Evolutionary conservation across 2,888 invertebrate species (phyloP), one percentile per base, ranked within the genome.

Genomic region (Allophyes oxyacanthae): DNA sequence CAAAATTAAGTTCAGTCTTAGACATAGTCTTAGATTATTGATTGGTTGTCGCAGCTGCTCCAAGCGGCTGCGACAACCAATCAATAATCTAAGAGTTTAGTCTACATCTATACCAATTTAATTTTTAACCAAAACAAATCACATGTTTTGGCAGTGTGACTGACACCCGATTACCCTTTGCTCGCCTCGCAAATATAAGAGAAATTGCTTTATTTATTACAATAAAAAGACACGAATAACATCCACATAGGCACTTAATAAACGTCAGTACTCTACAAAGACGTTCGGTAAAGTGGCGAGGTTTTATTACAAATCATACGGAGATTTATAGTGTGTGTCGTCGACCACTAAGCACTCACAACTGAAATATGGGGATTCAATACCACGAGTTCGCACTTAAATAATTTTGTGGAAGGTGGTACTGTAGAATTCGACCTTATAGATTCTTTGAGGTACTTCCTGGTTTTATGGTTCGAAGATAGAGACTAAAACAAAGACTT

Each of bases 251-350:
- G 64, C 56, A 76, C 64, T 73, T 58, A 54, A 60, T 61, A 68
- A 73, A 72, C 64, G 60, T 58, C 63, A 46, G 52, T 58, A 54
- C 52, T 53, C 40, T 63, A 72, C 73, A 64, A 68, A 73, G 60
- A 64, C 61, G 60, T 68, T 78, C 72, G 61, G 72, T 62, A 69
- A 67, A 64, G 65, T 68, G 74, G 76, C 41, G 69, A 76, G 80
- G 76, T 77, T 79, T 85, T 82, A 83, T 83, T 84, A 82, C 82
- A 84, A 86, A 83, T 85, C 82, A 82, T 83, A 82, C 61, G 9
- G 62, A 76, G 79, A 86, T 87, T 86, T 85, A 87, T 81, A 78
- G 82, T 75, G 80, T 78, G 78, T 79, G 83, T 81, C 77, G 63
- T 65, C 74, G 77, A 81, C 77, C 74, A 62, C 75, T 78, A 77